Evolutionary conservation across 1,140 invertebrate genomes (phyloP).

Genomic region (Drosophila baimaii): DNA sequence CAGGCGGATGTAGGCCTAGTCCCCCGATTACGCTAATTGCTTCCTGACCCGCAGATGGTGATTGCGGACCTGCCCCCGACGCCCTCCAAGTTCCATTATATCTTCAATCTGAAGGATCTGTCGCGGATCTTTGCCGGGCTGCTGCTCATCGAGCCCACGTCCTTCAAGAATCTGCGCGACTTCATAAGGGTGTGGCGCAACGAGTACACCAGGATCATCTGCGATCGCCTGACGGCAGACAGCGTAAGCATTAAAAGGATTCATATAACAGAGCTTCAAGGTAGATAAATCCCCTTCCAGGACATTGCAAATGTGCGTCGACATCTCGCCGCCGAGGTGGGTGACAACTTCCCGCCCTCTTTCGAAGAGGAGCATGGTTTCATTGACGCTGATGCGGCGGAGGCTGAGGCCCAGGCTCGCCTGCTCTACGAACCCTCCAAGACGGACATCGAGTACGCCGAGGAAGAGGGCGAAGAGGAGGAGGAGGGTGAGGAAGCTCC

Average conservation of each 20-base stretch:
- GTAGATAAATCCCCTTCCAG: constrained; percentile 40
- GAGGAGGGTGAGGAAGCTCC: constrained; percentile 48
- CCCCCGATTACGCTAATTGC: constrained; percentile 61
- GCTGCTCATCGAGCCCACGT: constrained; percentile 89
- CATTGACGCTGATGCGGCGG: constrained; percentile 59
- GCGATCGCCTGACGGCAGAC: constrained; percentile 91
- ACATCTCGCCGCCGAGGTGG: constrained; percentile 85
- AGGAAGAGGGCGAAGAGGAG: constrained; percentile 64
- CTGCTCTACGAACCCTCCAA: constrained; percentile 51
- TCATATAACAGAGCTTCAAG: no score
- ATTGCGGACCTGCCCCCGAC: constrained; percentile 93
- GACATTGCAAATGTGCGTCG: constrained; percentile 72
- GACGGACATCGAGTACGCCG: constrained; percentile 29
- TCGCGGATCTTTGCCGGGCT: constrained; percentile 92
- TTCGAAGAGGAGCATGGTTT: constrained; percentile 73
- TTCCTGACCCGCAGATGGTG: constrained; percentile 85
- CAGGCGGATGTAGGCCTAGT: constrained; percentile 22
- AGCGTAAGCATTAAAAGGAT: constrained; percentile 14
- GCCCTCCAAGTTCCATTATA: constrained; percentile 96
- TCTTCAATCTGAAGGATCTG: constrained; percentile 96
- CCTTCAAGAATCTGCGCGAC: constrained; percentile 88
- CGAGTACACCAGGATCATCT: constrained; percentile 93
- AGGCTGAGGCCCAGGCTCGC: constrained; percentile 64
- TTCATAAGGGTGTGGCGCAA: constrained; percentile 95
- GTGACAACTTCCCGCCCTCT: constrained; percentile 84